Evolutionary conservation across 2,797 vertebrate species (phyloP), one percentile per base, ranked within the genome.

Genomic region (Psittacula derbiana): DNA sequence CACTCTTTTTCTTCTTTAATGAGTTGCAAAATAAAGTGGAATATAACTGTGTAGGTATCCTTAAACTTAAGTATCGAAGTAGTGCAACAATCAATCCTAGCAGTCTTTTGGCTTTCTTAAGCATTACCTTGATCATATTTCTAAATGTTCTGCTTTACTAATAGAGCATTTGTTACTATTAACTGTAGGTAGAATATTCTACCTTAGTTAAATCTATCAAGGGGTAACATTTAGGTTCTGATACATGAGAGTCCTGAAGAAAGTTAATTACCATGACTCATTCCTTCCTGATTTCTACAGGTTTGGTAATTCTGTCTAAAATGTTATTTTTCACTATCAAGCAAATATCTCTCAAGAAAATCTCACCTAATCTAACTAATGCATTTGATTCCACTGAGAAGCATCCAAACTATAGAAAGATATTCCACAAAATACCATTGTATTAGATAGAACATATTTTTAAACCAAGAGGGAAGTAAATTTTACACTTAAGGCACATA

Each of bases 71-170:
- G 70, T 33, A 47, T 85, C 82, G 90, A 93, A 97, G 66, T 74
- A 91, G 89, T 81, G 79, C n/a, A 88, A 89, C 83, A 93, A 80
- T 80, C 87, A 80, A 52, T 70, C 44, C 66, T 70, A 80, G 31
- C 71, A 92, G 81, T 76, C 15, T 3, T 94, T 93, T 80, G 70
- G n/a, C 55, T 91, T 81, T 97, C 95, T 86, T 18, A 24, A 95
- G 73, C 82, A 43, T 92, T 95, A 90, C 64, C 76, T 94, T 97
- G 62, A 96, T 96, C 91, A 79, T 94, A 76, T 93, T 97, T 96
- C 92, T 88, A 93, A 96, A 90, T 81, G 65, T 75, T 97, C 94
- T 87, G 55, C 49, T 96, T 96, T 96, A 76, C 79, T 96, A 96
- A 95, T 71, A 92, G 57, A 93, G 74, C 61, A 91, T 91, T 96